Evolutionary conservation across 2,797 vertebrate species (phyloP), one percentile per base, ranked within the genome.

Genomic region (Neosilurus hyrtlii): DNA sequence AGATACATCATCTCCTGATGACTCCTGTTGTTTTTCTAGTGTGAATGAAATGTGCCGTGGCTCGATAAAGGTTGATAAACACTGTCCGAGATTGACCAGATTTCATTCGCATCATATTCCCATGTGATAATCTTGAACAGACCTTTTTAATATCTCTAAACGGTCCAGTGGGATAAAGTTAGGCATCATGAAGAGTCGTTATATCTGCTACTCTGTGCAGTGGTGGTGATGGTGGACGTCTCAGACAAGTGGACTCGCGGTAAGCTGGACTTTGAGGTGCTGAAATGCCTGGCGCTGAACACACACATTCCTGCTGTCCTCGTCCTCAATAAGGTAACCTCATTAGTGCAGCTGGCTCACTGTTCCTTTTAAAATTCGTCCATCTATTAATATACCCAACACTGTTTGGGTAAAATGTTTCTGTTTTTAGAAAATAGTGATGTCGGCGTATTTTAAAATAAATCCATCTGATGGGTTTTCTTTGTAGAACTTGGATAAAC

Each of bases 271-370:
- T 91, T 89, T 0, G 96, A 98, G 89, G 92, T 98, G 87, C 92
- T 97, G 72, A 94, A 89, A 87, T 97, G 96, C 80, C 91, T 99
- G 9, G 89, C 93, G 20, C 72, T 87, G 79, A 93, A 97, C 82
- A 89, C 95, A 0, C 82, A 94, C 30, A 89, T 95, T 85, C 96
- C 97, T 56, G 95, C 97, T 7, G 56, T 99, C 78, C 95, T 99
- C 26, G 94, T 98, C 80, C 93, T 99, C 88, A 99, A 99, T 90
- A 99, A 99, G 96, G 98, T 98, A 91, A 62, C 65, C 57, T 66
- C 16, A 26, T 62, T 82, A n/a, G 1, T 61, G 73, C 73, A 61
- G 56, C 30, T 76, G 56, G 11, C 56, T 76, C 73, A 43, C 80
- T 56, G 71, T 9, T 65, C 43, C n/a, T 43, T 59, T 71, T 71